These are phyloP conservation scores for Sarcophaga variegata DNA, from an alignment of 2,888 invertebrate species.

Conservation along the genomic window DNA sequence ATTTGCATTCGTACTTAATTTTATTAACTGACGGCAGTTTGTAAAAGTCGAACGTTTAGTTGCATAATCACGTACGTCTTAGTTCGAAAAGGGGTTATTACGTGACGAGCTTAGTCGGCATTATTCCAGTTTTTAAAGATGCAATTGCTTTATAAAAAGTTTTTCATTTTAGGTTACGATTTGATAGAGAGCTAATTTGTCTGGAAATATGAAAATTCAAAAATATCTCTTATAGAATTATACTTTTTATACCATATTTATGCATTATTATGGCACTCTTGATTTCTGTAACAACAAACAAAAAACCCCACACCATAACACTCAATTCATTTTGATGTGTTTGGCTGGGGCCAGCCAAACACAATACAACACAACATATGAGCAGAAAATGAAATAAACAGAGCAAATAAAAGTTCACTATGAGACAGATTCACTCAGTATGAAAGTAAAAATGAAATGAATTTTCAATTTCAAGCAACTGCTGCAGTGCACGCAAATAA, in stretches of 20 bases:
- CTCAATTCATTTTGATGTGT: conserved; percentile 27
- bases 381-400: conserved; percentile 36
- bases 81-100: no score
- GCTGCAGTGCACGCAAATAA: conserved; percentile 26
- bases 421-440: conserved; percentile 17
- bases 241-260: not conserved
- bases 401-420: not conserved
- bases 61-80: no score
- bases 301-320: not conserved
- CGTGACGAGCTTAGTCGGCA: no score
- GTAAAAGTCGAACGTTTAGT: no score
- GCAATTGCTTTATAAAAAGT: no score
- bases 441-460: conserved; percentile 60
- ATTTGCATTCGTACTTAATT: no score
- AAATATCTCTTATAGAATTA: not conserved
- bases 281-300: conserved; percentile 1
- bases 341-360: not conserved
- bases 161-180: no score
- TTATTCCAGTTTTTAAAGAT: no score
- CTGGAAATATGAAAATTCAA: not conserved
- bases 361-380: not conserved
- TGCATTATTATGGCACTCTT: not conserved
- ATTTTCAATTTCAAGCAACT: conserved; percentile 24
- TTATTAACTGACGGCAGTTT: no score
- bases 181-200: no score